Base-by-base conservation (phyloP, 2,113 vertebrate genomes). In the Boleophthalmus pectinirostris region DNA sequence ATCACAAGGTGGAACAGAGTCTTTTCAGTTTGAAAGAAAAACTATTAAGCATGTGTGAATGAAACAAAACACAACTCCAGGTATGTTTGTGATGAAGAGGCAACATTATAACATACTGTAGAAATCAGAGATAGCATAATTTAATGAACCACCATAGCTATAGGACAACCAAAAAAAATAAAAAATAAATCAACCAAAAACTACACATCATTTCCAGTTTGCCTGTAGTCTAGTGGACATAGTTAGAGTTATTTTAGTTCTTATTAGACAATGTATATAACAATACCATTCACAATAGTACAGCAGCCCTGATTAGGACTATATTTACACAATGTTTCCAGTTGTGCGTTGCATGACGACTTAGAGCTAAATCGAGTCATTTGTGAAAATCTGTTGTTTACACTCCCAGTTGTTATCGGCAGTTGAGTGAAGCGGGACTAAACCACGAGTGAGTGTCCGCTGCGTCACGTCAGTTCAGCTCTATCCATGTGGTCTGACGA, bases 391-490 rank as follows among this genome's bases (percentile, higher is more conserved):
- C 43, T 8, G 20, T 3, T 23, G 74, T 75, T 77, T 75, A 68
- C 70, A 65, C 49, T 57, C 2, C 10, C 63, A 5, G 54, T 46
- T 33, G 75, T 87, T 68, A 82, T 72, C 87, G 70, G 78, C 80
- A 68, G 72, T 65, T 53, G 75, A 83, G 72, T 69, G 74, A 86
- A 23, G 51, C 51, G 51, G 75, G 63, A 9, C 24, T 69, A 73
- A 76, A 79, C 72, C 79, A 69, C 15, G 68, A 74, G 72, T 21
- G 38, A 66, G 65, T 46, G 45, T 21, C 65, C 13, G 63, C 63
- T 29, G 74, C 58, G 2, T 16, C 14, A 46, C 13, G 46, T 74
- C 8, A 8, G 5, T 15, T 65, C 5, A 35, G 15, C 58, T 43
- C 24, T 64, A 76, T 70, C 58, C 80, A 82, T 61, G 75, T 70